A percentile compares a stretch with the other conserved stretches of the same genome.
Conservation (phyloP, 2,113 vertebrate species). For the Podocnemis expansa region DNA sequence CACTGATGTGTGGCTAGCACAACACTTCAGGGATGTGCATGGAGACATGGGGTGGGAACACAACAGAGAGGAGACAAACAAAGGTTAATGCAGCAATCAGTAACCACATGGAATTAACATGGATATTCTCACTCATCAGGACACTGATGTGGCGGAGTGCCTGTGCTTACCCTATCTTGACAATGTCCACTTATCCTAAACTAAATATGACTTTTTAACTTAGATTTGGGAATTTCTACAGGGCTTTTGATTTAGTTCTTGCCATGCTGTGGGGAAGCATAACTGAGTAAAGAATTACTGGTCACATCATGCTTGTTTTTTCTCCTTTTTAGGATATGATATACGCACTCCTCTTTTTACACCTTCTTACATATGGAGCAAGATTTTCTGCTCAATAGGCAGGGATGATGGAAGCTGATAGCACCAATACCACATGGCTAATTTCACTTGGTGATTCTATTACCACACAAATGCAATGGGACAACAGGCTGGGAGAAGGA, state of each 20-base stretch:
- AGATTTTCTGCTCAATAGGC: background rate
- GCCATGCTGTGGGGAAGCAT: constrained; percentile 25
- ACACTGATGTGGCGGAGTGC: background rate
- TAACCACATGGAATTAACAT: background rate
- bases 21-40: background rate
- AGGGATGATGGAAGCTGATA: background rate
- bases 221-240: constrained; percentile 57
- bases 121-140: background rate
- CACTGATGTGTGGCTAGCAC: fast-evolving
- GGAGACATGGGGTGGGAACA: fast-evolving
- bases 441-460: constrained; percentile 37
- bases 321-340: background rate
- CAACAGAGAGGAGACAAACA: fast-evolving
- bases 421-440: constrained; percentile 19
- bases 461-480: constrained; percentile 51
- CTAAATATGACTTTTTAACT: constrained; percentile 51
- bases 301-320: background rate
- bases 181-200: constrained; percentile 32
- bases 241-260: constrained; percentile 59
- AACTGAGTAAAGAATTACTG: background rate
- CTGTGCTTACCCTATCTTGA: background rate
- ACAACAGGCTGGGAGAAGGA: constrained; percentile 36
- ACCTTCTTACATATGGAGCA: fast-evolving
- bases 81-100: fast-evolving
- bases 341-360: background rate